Conservation (phyloP, 2,888 invertebrate genomes). For the Elegia similella region DNA sequence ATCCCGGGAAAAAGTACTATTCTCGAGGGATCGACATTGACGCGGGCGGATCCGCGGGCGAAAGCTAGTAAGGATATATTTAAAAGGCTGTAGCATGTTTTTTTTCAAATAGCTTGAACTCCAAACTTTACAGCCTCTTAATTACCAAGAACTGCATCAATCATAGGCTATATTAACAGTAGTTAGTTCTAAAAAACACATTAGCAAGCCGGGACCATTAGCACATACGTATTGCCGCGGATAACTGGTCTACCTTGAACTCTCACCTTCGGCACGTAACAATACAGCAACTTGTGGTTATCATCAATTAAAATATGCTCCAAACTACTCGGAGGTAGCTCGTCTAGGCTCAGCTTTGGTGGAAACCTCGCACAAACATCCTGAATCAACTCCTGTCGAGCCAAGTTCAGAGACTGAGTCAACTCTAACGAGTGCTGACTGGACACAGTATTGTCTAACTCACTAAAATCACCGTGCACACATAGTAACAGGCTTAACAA, state of each 20-base stretch:
- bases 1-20: too few species aligned
- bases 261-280: conserved; percentile 95
- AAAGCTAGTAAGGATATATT: too few species aligned
- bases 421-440: conserved; percentile 79
- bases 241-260: conserved; percentile 47
- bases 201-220: not conserved
- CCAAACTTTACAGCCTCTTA: too few species aligned
- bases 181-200: not conserved
- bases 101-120: too few species aligned
- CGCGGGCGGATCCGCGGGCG: too few species aligned
- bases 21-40: too few species aligned
- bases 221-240: not conserved
- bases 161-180: too few species aligned
- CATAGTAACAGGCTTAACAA: conserved; percentile 48
- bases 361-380: conserved; percentile 81
- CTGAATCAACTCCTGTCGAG: conserved; percentile 83
- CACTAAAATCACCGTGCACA: conserved; percentile 52
- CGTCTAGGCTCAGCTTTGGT: conserved; percentile 61
- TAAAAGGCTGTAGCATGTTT: too few species aligned
- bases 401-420: conserved; percentile 84
- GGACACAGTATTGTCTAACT: conserved; percentile 41
- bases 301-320: conserved; percentile 93
- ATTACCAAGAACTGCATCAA: too few species aligned
- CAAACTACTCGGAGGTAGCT: conserved; percentile 81
- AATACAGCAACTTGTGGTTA: conserved; percentile 91